These are phyloP conservation scores for Martes martes DNA, from an alignment of 2,113 vertebrate genomes.

Conservation along the genomic window DNA sequence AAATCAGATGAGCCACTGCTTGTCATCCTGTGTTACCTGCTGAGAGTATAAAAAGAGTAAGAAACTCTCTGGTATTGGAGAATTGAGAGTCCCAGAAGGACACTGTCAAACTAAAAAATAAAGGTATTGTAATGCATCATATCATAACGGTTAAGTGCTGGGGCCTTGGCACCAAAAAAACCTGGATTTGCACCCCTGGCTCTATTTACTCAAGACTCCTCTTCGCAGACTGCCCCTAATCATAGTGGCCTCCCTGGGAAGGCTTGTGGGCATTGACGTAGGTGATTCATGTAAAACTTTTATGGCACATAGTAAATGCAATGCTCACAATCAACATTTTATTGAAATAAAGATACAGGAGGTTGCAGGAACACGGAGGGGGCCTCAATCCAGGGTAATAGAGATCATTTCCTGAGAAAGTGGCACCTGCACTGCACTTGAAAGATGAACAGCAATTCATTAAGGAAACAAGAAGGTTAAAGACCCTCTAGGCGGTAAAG, in stretches of 20 bases:
- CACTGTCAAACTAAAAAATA: not conserved
- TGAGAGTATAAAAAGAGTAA: not conserved
- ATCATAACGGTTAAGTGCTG: not conserved
- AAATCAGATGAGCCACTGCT: not conserved
- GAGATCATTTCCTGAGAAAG: not conserved
- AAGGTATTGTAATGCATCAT: no score
- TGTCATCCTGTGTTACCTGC: not conserved
- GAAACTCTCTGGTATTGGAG: not conserved
- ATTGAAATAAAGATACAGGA: not conserved
- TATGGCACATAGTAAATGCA: not conserved
- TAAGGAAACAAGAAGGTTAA: not conserved
- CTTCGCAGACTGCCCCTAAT: not conserved
- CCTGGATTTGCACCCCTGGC: not conserved
- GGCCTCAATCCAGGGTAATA: accelerated
- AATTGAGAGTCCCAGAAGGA: not conserved
- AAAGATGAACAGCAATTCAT: not conserved
- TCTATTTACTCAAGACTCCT: not conserved
- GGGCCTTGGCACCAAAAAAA: not conserved
- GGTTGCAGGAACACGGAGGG: not conserved
- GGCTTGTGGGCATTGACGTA: not conserved
- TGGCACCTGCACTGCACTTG: not conserved
- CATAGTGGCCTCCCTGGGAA: not conserved
- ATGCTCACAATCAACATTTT: not conserved
- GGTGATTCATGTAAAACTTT: not conserved
- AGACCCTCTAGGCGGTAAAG: not conserved